Evolutionary conservation across 2,113 vertebrate species (phyloP).

Genomic region (Seriola dumerili): DNA sequence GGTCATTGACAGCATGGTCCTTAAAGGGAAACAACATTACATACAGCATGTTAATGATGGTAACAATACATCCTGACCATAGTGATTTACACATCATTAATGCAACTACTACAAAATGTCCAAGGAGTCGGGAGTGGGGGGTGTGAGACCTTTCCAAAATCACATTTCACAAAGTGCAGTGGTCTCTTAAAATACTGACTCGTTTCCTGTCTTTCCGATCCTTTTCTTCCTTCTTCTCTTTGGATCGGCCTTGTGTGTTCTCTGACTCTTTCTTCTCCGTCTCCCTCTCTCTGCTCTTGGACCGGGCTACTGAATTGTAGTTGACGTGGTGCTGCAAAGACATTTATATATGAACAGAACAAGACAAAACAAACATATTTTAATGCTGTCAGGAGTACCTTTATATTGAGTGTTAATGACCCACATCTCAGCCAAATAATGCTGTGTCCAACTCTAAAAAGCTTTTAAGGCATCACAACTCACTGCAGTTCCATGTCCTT

Average conservation of each 20-base stretch:
- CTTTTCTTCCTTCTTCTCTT: constrained; percentile 85
- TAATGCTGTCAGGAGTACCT: neutral
- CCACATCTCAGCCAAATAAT: neutral
- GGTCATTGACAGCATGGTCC: constrained; percentile 91
- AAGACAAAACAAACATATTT: constrained; percentile 24
- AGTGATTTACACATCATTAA: neutral
- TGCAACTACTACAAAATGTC: neutral
- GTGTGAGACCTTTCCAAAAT: neutral
- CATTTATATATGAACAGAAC: constrained; percentile 52
- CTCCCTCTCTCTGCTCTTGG: constrained; percentile 84
- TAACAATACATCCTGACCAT: neutral
- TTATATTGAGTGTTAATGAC: neutral
- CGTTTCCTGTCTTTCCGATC: constrained; percentile 82
- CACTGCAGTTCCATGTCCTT: neutral
- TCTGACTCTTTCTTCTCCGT: constrained; percentile 82
- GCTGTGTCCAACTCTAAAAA: neutral
- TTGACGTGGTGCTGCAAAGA: constrained; percentile 76
- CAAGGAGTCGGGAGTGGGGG: no score
- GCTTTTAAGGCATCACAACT: neutral
- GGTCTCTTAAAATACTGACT: constrained; percentile 62
- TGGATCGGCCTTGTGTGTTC: constrained; percentile 72
- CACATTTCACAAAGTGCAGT: neutral
- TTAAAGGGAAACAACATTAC: constrained; percentile 56
- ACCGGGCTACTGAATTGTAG: constrained; percentile 81
- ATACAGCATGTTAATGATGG: neutral